phyloP scores from a whole-genome alignment of 2,113 vertebrate species.

The Aythya baeri region DNA sequence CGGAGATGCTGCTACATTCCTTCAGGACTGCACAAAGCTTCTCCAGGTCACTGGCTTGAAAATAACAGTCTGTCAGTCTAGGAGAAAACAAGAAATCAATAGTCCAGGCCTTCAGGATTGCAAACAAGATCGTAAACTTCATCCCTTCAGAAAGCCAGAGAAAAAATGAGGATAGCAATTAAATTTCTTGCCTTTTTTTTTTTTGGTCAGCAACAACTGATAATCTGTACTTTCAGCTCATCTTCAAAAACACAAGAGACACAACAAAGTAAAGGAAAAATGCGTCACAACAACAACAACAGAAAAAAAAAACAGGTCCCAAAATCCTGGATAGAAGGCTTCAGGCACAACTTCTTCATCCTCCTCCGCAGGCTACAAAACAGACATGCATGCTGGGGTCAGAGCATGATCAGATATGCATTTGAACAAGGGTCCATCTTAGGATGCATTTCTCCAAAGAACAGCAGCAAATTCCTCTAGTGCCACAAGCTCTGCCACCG shows the following conservation, averaged over 20 bases:
- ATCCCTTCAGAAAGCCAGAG: not conserved
- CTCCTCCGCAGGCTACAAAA: not conserved
- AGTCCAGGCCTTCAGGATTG: not conserved
- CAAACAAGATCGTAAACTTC: not conserved
- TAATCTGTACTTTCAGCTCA: not conserved
- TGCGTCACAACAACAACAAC: not conserved
- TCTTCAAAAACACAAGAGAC: not conserved
- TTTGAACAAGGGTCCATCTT: not conserved
- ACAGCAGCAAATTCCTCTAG: not conserved
- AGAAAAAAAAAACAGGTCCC: not conserved
- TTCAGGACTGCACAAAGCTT: conserved; percentile 70
- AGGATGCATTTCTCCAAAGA: not conserved
- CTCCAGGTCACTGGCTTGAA: conserved; percentile 65
- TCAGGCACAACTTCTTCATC: not conserved
- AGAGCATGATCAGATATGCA: not conserved
- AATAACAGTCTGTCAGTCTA: conserved; percentile 77
- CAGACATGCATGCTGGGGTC: not conserved
- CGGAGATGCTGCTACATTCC: conserved; percentile 53
- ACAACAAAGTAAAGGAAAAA: not conserved
- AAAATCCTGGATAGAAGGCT: not conserved
- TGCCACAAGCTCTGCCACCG: not conserved
- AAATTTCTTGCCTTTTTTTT: not conserved
- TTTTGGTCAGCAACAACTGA: not conserved
- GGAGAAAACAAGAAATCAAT: not conserved
- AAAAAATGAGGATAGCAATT: not conserved